Conservation (phyloP, 2,797 vertebrate genomes). For the Craterocephalus amniculus region DNA sequence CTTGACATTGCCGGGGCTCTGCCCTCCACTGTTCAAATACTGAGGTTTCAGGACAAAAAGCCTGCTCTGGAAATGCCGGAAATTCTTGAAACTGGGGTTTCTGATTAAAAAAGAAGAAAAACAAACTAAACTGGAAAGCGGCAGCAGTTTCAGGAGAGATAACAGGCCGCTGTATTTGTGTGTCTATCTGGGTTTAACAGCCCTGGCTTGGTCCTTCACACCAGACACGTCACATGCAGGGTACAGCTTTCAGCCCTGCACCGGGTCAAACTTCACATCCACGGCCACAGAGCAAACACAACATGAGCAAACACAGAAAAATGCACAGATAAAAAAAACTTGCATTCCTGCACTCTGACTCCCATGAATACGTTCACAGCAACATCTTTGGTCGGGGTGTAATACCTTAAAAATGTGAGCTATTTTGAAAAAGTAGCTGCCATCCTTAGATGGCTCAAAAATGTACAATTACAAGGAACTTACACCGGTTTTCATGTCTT, state of each 20-base stretch:
- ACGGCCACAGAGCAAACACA: conserved; percentile 69
- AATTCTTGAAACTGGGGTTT: conserved; percentile 14
- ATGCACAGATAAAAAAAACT: conserved; percentile 41
- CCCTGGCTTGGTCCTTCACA: conserved; percentile 36
- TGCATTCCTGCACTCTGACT: conserved; percentile 60
- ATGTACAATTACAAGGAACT: neutral
- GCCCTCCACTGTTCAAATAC: conserved; percentile 43
- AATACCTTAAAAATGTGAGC: neutral
- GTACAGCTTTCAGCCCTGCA: conserved; percentile 46
- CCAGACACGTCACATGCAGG: conserved; percentile 22
- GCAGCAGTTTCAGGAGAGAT: conserved; percentile 46
- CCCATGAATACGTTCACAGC: conserved; percentile 8
- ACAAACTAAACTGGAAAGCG: neutral
- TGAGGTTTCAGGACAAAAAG: conserved; percentile 6
- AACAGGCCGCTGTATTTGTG: conserved; percentile 18
- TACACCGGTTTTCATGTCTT: neutral
- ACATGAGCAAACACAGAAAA: conserved; percentile 61
- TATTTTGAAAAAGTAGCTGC: neutral
- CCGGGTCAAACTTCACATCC: conserved; percentile 80
- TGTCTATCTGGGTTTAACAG: conserved; percentile 26
- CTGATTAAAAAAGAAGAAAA: neutral
- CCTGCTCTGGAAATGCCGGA: conserved; percentile 9
- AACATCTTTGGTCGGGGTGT: neutral
- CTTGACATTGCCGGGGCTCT: conserved; percentile 14
- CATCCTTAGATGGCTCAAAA: neutral